Evolutionary conservation across 2,113 vertebrate genomes (phyloP), one percentile per base, ranked within the genome.

Genomic region (Pachycephala philippinensis): DNA sequence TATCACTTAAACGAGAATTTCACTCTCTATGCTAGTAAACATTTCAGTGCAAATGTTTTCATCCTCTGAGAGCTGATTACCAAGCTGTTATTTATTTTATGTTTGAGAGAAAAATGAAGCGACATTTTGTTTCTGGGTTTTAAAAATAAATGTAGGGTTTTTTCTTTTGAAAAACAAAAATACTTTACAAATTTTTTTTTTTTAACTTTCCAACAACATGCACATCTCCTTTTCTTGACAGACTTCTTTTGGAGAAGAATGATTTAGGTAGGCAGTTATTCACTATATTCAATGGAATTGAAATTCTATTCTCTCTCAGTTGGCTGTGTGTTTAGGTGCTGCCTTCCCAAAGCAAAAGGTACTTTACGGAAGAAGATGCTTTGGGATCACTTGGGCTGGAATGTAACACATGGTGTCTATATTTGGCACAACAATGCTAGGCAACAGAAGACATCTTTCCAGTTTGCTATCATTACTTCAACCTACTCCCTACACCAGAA

Each of bases 361-460:
- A 50, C 37, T 53, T 88, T 33, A 66, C 1, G 23, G 47, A 66
- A 45, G 37, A 90, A 61, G 57, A 61, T 0, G 4, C 52, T 90
- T 66, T 40, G 45, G 45, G 47, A 93, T 78, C 37, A 37, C 69
- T 89, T 72, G 49, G 45, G 27, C 59, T 95, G 50, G 53, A 80
- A 83, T 60, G 40, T 42, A 54, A 85, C 50, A 89, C 84, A 74
- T 19, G 15, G 57, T 74, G 37, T 81, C 80, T 95, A 69, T 92
- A 89, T 91, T 94, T 89, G 66, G 49, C 28, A 71, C 53, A 93
- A 81, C 60, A 87, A 83, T 77, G 72, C 76, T 89, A 91, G 61
- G 84, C 72, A 95, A 82, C 82, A 68, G 61, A 81, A 91, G 69
- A 82, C 9, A 26, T 68, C 49, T 89, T 89, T 91, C 39, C 49